phyloP scores from a whole-genome alignment of 2,888 invertebrate species.

The Melipona bicolor region DNA sequence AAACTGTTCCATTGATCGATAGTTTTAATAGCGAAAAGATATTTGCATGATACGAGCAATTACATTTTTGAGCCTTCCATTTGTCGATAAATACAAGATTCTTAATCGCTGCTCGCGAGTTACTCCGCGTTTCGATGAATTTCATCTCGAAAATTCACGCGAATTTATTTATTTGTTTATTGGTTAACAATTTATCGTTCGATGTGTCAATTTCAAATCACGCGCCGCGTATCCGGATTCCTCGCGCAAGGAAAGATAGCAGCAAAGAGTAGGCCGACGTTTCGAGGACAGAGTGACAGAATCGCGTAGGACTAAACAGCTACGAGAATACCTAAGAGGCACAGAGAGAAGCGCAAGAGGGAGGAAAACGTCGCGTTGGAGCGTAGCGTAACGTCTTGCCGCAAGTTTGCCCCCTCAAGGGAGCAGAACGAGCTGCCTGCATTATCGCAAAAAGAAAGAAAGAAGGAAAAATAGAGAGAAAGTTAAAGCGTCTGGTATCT shows the following conservation, averaged over 20 bases:
- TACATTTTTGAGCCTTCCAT: too few relatives aligned
- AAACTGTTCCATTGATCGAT: too few relatives aligned
- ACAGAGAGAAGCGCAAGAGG: neutral
- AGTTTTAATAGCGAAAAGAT: too few relatives aligned
- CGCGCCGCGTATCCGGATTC: conserved; percentile 21
- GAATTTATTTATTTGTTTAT: too few relatives aligned
- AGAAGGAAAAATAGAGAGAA: neutral
- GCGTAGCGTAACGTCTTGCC: conserved; percentile 36
- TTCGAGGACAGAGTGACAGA: conserved; percentile 36
- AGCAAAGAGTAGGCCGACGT: conserved; percentile 14
- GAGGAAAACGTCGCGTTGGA: neutral
- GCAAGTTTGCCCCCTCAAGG: conserved; percentile 36
- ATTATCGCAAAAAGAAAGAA: conserved; percentile 41
- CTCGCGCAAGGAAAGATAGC: neutral
- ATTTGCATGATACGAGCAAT: too few relatives aligned
- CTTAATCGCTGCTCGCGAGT: too few relatives aligned
- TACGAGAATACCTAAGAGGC: neutral
- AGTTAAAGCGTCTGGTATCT: conserved; percentile 28
- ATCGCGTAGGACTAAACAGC: neutral
- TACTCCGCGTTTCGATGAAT: too few relatives aligned
- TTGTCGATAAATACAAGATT: too few relatives aligned
- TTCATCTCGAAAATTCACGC: too few relatives aligned
- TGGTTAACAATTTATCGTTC: too few relatives aligned
- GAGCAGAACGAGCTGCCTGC: conserved; percentile 46
- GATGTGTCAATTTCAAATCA: conserved; percentile 19